phyloP scores from a whole-genome alignment of 2,113 vertebrate species.

The Catagonus wagneri region DNA sequence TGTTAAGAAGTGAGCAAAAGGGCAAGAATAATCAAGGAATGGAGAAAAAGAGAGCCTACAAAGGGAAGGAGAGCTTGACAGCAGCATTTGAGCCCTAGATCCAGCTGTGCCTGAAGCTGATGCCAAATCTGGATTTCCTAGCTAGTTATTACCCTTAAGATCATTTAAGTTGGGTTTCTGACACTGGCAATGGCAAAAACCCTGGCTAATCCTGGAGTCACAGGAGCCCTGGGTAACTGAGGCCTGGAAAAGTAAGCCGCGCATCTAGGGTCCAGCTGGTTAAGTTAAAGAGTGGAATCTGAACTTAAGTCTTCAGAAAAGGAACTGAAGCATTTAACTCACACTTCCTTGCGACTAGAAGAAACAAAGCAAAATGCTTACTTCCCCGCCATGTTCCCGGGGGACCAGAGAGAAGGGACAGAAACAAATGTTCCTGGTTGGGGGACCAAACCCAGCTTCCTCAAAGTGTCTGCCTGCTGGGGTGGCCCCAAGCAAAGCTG shows the following conservation, averaged over 20 bases:
- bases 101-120: not conserved
- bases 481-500: not conserved
- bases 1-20: not conserved
- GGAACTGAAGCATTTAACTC: not conserved
- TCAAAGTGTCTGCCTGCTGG: not conserved
- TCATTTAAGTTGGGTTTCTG: not conserved
- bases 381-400: not conserved
- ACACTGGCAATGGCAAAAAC: not conserved
- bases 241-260: not conserved
- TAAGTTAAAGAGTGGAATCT: not conserved
- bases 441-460: fast-evolving
- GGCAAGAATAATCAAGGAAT: fast-evolving
- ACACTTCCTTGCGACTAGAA: not conserved
- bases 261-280: not conserved
- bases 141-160: not conserved
- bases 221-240: not conserved
- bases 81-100: not conserved
- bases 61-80: not conserved
- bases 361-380: not conserved
- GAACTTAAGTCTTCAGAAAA: not conserved
- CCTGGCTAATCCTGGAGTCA: not conserved
- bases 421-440: not conserved
- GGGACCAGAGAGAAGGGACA: not conserved
- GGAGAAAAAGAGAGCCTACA: not conserved
- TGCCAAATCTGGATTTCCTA: not conserved